Percentiles rank a stretch among this genome's conserved stretches.
These are phyloP conservation scores for Stigmatopora argus DNA, from an alignment of 2,113 vertebrate species.

Conservation along the genomic window DNA sequence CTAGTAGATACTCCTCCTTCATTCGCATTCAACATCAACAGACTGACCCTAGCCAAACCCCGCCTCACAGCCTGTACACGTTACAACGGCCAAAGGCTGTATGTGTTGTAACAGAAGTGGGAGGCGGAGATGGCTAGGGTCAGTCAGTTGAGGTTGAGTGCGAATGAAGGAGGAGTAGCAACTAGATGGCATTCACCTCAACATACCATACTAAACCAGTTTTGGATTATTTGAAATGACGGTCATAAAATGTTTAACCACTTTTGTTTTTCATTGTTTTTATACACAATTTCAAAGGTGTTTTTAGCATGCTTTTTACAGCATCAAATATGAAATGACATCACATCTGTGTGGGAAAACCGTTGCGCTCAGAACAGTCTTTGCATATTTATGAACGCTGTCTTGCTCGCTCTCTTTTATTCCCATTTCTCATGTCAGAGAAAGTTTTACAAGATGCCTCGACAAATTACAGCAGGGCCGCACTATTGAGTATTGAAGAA, in stretches of 20 bases:
- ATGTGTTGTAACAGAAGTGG: no score
- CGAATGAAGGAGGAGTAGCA: no score
- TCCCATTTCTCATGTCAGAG: slow-evolving; percentile 53
- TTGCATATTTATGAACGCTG: slow-evolving; percentile 60
- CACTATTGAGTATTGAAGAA: slow-evolving; percentile 44
- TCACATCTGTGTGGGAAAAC: slow-evolving; percentile 33
- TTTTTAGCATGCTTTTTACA: slow-evolving; percentile 6
- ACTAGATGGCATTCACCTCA: no score
- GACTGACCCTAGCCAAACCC: no score
- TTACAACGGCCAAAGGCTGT: no score
- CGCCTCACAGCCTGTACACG: no score
- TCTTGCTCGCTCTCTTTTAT: slow-evolving; percentile 44
- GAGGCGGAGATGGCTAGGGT: no score
- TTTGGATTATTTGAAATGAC: background rate
- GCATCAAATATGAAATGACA: slow-evolving; percentile 24
- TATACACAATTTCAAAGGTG: background rate
- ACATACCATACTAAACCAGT: no score
- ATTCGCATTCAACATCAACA: no score
- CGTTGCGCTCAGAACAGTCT: slow-evolving; percentile 26
- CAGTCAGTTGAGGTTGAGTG: no score
- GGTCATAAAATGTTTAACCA: background rate
- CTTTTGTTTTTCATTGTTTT: background rate
- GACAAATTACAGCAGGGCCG: slow-evolving; percentile 52
- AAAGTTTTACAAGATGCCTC: slow-evolving; percentile 54
- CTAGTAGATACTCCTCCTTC: no score